Base-by-base conservation (phyloP, 1,140 invertebrate genomes). In the Druon quercuslanigerum region DNA sequence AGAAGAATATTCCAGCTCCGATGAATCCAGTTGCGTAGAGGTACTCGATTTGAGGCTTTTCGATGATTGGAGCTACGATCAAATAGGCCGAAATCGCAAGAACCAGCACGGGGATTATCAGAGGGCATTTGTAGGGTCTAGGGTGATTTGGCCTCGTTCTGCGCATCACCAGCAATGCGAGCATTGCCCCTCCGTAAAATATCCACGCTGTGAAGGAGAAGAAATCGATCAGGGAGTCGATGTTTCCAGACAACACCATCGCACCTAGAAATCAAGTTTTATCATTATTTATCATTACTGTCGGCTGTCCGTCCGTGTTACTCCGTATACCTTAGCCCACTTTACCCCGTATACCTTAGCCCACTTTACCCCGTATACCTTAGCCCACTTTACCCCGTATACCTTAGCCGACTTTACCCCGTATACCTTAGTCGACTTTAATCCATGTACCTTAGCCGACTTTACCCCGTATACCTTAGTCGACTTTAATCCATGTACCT, bases 131-230 rank as follows among this genome's bases (percentile, higher is more conserved):
- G 87, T 97, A 97, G 40, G 96, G 96, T 90, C 96, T 92, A 50
- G 96, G 96, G 91, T 96, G 95, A 90, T 98, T 95, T 73, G 96
- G 96, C 91, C 96, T 96, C 73, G 96, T 98, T 85, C 93, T 94
- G 86, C 97, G 92, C 95, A 98, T 96, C 14, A 98, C 95, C 82
- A 99, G 94, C 13, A 99, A 91, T 6, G 97, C 96, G 51, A 97
- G 85, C 95, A 98, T 98, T 6, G 96, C 94, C 77, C 96, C 95
- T 25, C 97, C 97, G 89, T 98, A 98, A 92, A 98, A 98, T 85
- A 98, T 96, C 97, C 97, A 98, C 3, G 97, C 96, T 52, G 96
- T 97, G 89, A 98, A 98, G 85, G 96, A 97, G 92, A 99, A 98
- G 93, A 98, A 98, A 87, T 98, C 97, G 85, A 99, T 98, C 77